Base-by-base conservation (phyloP, 92 coral and sea anemone genomes). In the Epizoanthus illoricatus region DNA sequence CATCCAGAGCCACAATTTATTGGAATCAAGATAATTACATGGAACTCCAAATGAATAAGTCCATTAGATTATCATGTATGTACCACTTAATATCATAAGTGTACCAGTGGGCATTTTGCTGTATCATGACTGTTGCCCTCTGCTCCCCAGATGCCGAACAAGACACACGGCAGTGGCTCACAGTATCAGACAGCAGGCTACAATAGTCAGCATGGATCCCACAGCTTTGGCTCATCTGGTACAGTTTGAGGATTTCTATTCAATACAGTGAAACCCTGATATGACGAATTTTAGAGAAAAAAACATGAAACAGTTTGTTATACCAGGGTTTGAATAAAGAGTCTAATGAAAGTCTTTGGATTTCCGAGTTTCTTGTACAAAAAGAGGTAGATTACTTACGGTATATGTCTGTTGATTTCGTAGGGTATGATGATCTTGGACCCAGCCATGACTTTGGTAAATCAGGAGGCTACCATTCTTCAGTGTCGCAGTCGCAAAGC, bases 381-480 rank as follows among this genome's bases (percentile, higher is more conserved):
- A 15, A 11, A 40, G 5, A 24, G 60, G 13, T 16, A 42, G 76
- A 18, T 43, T 40, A 0, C 47, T 0, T 42, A n/a, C n/a, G n/a
- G n/a, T n/a, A 5, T 17, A 42, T 7, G 23, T 20, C 23, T 60
- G 19, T 24, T 49, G 24, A 11, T 15, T 33, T 18, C 43, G 15
- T 49, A 92, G 97, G 94, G 21, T 93, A 93, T 79, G 97, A 93
- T 81, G 97, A 93, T 64, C 75, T 93, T 33, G 91, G 91, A 68
- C 88, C 83, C 28, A 84, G 87, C 23, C 97, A 93, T 73, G 97
- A 91, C 68, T 93, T 90, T 78, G 90, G 90, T 41, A 93, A 93
- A 84, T 91, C 94, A 5, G 92, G 89, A 39, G 82, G 82, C 10
- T 93, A 93, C 47, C 97, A 93, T 69, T 84, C 94, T 0, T 65